Base-by-base conservation (phyloP, 2,113 vertebrate genomes). In the Pomatorhinus ruficollis region DNA sequence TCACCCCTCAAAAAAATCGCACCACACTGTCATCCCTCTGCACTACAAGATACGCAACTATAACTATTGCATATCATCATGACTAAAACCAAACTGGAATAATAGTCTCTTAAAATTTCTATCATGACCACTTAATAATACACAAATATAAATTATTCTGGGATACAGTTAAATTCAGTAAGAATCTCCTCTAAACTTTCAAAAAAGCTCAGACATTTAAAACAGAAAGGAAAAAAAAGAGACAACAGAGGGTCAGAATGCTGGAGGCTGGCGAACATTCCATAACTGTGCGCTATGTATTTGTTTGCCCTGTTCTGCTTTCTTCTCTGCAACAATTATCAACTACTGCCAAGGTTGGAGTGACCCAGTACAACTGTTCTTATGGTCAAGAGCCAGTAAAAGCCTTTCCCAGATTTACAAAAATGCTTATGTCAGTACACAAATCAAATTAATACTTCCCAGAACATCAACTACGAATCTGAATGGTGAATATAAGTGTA, bases 281-380 rank as follows among this genome's bases (percentile, higher is more conserved):
- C 31, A 49, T 5, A n/a, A 69, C 23, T 17, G 35, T 2, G 0
- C 21, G 28, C 68, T 69, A 31, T 1, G 3, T 6, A 10, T 77
- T 92, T 71, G 40, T 65, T 66, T 50, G 72, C 35, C 23, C 40
- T 64, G 49, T 61, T 65, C 82, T 76, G 31, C 25, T 52, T 39
- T 59, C 45, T 77, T 59, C 72, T 30, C 49, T 52, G 30, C 40
- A 88, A 72, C 57, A 68, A 82, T 63, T 69, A 87, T 8, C 40
- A 68, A 53, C 54, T 78, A 30, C 45, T 40, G 64, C 77, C 80
- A 92, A 72, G 45, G 76, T 30, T 76, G 47, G 37, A 80, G 11
- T 75, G 60, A 90, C 65, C 74, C 76, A 74, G 25, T 45, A 86
- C 49, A 80, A 72, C 57, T 56, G 57, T 64, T 86, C 66, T 40